Conservation (phyloP, 2,888 invertebrate species). For the Ecliptopera silaceata region DNA sequence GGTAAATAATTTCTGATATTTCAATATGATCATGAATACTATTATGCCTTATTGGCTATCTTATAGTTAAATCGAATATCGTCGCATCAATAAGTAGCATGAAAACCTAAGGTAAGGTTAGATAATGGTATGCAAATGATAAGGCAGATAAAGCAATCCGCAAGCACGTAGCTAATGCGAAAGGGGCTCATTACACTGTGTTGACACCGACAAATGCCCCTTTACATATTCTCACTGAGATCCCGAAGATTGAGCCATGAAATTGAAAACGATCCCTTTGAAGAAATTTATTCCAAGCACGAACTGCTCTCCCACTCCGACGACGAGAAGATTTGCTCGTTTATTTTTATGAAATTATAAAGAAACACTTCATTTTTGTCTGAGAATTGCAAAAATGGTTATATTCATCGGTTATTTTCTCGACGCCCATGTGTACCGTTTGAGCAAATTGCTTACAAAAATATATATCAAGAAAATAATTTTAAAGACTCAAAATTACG, state of each 20-base stretch:
- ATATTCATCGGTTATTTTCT: slow-evolving; percentile 24
- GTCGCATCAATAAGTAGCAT: too few relatives aligned
- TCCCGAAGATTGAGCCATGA: slow-evolving; percentile 82
- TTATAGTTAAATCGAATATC: too few relatives aligned
- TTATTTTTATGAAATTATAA: slow-evolving; percentile 82
- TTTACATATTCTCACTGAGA: slow-evolving; percentile 80
- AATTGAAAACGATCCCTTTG: slow-evolving; percentile 83
- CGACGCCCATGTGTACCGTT: not conserved
- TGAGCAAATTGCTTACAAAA: not conserved
- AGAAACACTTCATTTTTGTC: slow-evolving; percentile 70
- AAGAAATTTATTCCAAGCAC: slow-evolving; percentile 82
- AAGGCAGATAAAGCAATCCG: slow-evolving; percentile 50
- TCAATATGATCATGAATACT: too few relatives aligned
- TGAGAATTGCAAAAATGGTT: slow-evolving; percentile 45
- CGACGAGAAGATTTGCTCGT: slow-evolving; percentile 79
- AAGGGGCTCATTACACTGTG: slow-evolving; percentile 78
- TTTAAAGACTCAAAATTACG: too few relatives aligned
- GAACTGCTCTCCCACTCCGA: slow-evolving; percentile 76
- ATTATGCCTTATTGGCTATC: too few relatives aligned
- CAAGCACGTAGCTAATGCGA: slow-evolving; percentile 72
- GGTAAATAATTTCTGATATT: too few relatives aligned
- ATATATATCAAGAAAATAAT: not conserved
- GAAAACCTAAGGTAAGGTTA: not conserved
- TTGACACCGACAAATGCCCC: slow-evolving; percentile 82
- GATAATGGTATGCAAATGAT: slow-evolving; percentile 28